These are phyloP conservation scores for Falco novaeseelandiae DNA, from an alignment of 2,797 vertebrate genomes.

Conservation along the genomic window DNA sequence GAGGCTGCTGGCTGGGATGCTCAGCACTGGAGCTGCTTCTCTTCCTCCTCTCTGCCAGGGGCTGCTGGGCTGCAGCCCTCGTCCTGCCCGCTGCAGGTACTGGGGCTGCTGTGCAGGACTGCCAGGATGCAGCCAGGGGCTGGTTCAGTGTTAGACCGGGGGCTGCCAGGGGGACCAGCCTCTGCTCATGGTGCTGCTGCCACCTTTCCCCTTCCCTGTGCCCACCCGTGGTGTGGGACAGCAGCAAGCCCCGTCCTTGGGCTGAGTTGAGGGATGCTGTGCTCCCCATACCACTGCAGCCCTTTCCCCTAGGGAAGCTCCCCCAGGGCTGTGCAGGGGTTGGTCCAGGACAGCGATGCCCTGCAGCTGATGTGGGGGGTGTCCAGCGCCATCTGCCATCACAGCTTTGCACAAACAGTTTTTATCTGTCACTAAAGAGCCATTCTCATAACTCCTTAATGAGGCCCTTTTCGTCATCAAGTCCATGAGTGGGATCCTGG, in stretches of 20 bases:
- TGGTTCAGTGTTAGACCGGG: not conserved
- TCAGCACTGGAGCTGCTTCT: not conserved
- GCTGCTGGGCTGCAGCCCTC: not conserved
- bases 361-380: not conserved
- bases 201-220: not conserved
- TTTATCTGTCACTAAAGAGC: not conserved
- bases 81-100: accelerated
- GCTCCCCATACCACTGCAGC: not conserved
- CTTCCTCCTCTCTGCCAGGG: not conserved
- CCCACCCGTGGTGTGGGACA: accelerated
- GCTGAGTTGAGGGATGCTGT: no score
- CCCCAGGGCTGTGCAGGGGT: accelerated
- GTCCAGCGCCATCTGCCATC: not conserved
- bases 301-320: not conserved
- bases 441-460: not conserved
- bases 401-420: accelerated
- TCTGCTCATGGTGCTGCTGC: not conserved
- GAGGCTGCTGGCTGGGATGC: not conserved
- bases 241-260: accelerated
- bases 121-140: not conserved
- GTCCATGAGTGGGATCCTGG: not conserved
- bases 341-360: not conserved
- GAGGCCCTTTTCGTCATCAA: not conserved
- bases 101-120: not conserved
- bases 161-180: not conserved